Base-by-base conservation (phyloP, 2,888 invertebrate species). In the Thereva unica region DNA sequence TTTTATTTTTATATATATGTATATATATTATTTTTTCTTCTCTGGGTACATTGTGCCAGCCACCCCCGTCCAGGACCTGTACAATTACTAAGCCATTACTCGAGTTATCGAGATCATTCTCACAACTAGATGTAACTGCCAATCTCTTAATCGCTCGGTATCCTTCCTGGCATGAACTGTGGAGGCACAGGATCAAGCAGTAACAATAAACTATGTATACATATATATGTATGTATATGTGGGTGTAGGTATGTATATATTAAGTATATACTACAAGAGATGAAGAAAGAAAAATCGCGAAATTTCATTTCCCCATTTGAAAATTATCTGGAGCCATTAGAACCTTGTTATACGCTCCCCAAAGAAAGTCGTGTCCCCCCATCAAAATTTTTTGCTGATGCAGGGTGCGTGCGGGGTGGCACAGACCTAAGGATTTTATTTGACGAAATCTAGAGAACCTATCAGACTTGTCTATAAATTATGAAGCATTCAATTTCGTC, bases 391-490 rank as follows among this genome's bases (percentile, higher is more conserved):
- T 34, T 35, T 23, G 23, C 23, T 23, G 23, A 23, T 23, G 23
- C 23, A 23, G 52, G 35, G 35, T 52, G 34, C 52, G 34, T 35
- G 52, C 23, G 35, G 34, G n/a, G 47, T 4, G 8, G 47, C n/a
- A 47, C 9, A 52, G 23, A 2, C 53, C 5, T n/a, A 9, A 10
- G 23, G 6, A 10, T 53, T 53, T 53, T 40, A 37, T 53, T 40
- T 53, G 53, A 37, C 10, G 6, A 38, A 53, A 53, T 53, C 53
- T 38, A 52, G 53, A 40, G 23, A 53, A 53, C 53, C 53, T 53
- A 53, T 53, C 53, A 53, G 53, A 53, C 53, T 53, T 53, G 53
- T 53, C 53, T 53, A 53, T 53, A 53, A 53, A 53, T 53, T 53
- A 53, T 53, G 53, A 53, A 53, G 40, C 53, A 53, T 53, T 53